phyloP scores from a whole-genome alignment of 1,140 invertebrate genomes.

The Drosophila persimilis region DNA sequence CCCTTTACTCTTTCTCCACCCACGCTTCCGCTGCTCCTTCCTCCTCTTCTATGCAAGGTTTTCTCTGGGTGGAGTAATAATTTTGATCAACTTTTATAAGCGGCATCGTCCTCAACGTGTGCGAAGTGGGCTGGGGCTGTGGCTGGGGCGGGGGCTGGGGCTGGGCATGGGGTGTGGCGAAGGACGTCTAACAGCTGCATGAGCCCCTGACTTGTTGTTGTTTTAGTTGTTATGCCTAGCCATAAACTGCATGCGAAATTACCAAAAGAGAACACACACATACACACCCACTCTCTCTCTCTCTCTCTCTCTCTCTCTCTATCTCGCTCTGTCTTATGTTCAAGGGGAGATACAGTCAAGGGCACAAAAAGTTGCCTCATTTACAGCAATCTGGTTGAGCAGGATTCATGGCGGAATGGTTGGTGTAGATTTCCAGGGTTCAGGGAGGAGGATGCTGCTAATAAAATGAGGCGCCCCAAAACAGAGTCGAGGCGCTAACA shows the following conservation, averaged over 20 bases:
- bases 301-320: too few relatives aligned
- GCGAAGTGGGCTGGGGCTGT: neutral
- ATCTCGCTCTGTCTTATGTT: conserved; percentile 10
- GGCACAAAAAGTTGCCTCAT: conserved; percentile 65
- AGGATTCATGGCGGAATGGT: conserved; percentile 10
- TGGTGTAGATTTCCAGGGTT: neutral
- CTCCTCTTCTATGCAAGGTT: neutral
- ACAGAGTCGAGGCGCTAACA: conserved; percentile 64
- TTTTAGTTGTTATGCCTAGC: conserved; percentile 56
- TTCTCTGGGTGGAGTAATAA: conserved; percentile 65
- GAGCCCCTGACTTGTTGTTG: conserved; percentile 26
- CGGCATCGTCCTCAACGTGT: conserved; percentile 46
- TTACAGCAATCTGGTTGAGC: conserved; percentile 51
- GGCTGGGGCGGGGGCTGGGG: neutral
- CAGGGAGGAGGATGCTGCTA: conserved; percentile 44
- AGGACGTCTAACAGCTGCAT: conserved; percentile 55
- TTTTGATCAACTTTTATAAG: conserved; percentile 80
- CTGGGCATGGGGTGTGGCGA: neutral
- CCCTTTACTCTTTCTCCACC: conserved; percentile 4
- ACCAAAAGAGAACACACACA: conserved; percentile 59
- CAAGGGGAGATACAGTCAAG: conserved; percentile 8
- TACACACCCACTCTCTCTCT: conserved; percentile 7
- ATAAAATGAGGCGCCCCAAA: conserved; percentile 62
- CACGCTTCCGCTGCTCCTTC: too few relatives aligned
- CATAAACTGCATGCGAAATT: conserved; percentile 79